Evolutionary conservation across 2,888 invertebrate genomes (phyloP).

Genomic region (Trichogramma dendrolimi): DNA sequence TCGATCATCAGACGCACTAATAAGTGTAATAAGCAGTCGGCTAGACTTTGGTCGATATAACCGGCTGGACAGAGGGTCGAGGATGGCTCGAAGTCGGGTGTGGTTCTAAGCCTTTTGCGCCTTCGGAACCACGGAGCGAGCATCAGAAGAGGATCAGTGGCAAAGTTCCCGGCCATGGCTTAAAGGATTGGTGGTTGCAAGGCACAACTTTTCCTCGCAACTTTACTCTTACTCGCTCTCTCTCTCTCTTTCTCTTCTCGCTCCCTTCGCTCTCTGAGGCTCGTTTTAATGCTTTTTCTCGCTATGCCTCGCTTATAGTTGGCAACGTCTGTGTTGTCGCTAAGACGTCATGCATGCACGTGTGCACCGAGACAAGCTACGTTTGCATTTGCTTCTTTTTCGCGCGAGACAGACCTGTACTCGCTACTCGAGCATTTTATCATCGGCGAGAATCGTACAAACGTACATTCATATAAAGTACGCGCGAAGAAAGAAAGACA

Average conservation of each 20-base stretch:
- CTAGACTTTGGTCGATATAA: too few species aligned
- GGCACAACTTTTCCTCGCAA: constrained; percentile 1
- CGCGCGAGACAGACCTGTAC: too few species aligned
- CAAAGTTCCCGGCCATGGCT: constrained; percentile 51
- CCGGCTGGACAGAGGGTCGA: too few species aligned
- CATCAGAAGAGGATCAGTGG: constrained; percentile 49
- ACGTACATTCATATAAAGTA: too few species aligned
- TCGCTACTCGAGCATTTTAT: constrained; percentile 12
- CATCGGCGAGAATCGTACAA: constrained; percentile 18
- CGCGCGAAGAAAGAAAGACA: constrained; percentile 6
- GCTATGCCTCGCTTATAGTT: background rate
- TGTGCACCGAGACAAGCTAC: too few species aligned
- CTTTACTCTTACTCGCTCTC: background rate
- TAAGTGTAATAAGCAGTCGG: too few species aligned
- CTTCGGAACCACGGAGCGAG: constrained; percentile 26
- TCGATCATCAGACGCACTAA: too few species aligned
- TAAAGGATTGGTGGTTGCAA: constrained; percentile 51
- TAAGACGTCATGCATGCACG: too few species aligned
- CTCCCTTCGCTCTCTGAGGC: constrained; percentile 14
- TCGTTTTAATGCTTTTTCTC: background rate
- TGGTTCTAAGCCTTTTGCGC: constrained; percentile 43
- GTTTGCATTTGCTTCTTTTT: too few species aligned
- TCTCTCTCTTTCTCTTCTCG: constrained; percentile 4
- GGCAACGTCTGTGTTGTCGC: background rate
- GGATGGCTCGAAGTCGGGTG: too few species aligned